Base-by-base conservation (phyloP, 2,797 vertebrate genomes). In the Taenioides sp. region DNA sequence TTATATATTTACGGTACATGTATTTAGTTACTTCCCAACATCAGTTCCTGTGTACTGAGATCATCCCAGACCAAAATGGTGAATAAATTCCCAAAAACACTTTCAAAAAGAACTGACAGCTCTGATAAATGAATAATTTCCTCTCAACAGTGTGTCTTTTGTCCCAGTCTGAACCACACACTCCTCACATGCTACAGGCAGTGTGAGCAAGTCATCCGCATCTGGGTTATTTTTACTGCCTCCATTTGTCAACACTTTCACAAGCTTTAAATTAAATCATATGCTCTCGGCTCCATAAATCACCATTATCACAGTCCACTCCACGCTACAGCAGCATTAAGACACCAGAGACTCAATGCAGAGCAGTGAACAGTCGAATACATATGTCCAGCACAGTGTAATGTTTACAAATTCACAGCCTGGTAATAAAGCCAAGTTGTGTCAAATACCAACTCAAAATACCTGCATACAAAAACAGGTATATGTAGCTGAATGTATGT, bases 341-440 rank as follows among this genome's bases (percentile, higher is more conserved):
- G 34, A 37, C 34, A 37, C 34, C 34, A 37, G 59, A 74, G 72
- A 78, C 71, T 71, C 60, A 77, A 80, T 71, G 72, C 69, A 34
- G 31, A 34, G 31, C 79, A 69, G 43, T 75, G 40, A 12, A 3
- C 55, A 74, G 80, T 68, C 58, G 37, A 82, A 75, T 83, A 71
- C 74, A 83, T 62, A 80, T 5, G 2, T 50, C 31, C 72, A 34
- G 12, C 18, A 34, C 27, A 18, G 59, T n/a, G 28, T 34, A 11
- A 61, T 61, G 59, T 34, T 59, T 59, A 58, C 2, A 16, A 1
- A 16, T 16, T 67, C 55, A 59, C 63, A 63, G 62, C 43, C 40
- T 61, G 43, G 64, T 52, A 70, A 47, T 25, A 43, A 16, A 40
- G 59, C 31, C 54, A n/a, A 55, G 22, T 12, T 55, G 10, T 55